A percentile compares a stretch with the other conserved stretches of the same genome.
phyloP scores from a whole-genome alignment of 2,888 invertebrate species.

The Griposia aprilina region DNA sequence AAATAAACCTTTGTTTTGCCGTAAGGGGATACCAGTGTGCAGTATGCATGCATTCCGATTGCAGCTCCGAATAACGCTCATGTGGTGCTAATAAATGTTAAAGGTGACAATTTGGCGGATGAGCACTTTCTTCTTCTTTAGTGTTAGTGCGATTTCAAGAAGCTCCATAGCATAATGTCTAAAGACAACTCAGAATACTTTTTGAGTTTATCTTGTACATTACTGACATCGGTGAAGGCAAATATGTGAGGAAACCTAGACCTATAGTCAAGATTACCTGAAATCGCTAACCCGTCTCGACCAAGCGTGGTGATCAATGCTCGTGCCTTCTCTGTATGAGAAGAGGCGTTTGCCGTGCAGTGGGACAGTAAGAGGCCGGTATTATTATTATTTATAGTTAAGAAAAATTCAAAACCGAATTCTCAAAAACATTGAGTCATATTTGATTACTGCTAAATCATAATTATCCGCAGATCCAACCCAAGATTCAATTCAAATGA shows the following conservation, averaged over 20 bases:
- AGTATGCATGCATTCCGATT: slow-evolving; percentile 38
- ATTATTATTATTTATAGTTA: no score
- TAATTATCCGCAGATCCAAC: slow-evolving; percentile 22
- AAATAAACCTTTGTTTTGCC: slow-evolving; percentile 26
- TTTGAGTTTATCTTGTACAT: no score
- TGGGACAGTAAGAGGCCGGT: no score
- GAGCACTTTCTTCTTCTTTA: neutral
- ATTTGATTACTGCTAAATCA: slow-evolving; percentile 17
- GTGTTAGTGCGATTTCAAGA: neutral
- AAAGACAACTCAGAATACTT: neutral
- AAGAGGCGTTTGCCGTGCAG: no score
- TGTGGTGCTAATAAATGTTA: neutral
- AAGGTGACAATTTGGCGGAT: neutral
- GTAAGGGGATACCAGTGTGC: slow-evolving; percentile 24
- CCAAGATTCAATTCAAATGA: slow-evolving; percentile 47
- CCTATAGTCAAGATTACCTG: no score
- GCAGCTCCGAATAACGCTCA: slow-evolving; percentile 16
- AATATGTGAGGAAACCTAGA: no score
- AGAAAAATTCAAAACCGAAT: neutral
- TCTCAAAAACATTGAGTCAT: neutral
- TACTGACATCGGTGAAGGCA: no score
- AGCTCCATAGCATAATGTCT: neutral
- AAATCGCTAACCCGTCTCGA: no score
- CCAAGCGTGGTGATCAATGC: no score
- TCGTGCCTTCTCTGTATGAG: no score